Conservation (phyloP, 2,888 invertebrate genomes). For the Habrosyne pyritoides region DNA sequence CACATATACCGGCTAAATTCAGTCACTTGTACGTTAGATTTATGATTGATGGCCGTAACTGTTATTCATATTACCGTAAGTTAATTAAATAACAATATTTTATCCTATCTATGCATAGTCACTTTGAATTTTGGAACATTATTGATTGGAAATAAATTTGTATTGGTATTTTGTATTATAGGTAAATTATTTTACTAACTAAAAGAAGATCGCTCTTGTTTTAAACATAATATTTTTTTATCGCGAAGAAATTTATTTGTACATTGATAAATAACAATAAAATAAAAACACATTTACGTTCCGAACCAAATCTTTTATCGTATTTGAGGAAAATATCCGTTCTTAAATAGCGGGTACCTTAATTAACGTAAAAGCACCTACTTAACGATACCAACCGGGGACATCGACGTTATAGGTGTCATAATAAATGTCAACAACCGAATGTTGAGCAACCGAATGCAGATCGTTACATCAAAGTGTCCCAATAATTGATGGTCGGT, state of each 20-base stretch:
- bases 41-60: constrained; percentile 9
- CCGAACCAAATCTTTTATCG: background rate
- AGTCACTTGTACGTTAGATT: background rate
- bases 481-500: constrained; percentile 23
- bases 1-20: background rate
- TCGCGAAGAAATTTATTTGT: background rate
- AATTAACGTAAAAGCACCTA: constrained; percentile 3
- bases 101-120: background rate
- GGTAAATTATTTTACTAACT: no score
- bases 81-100: background rate
- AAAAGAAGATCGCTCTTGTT: no score
- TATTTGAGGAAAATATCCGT: background rate
- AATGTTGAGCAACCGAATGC: constrained; percentile 8
- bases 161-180: no score
- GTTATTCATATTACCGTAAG: background rate
- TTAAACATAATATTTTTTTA: background rate
- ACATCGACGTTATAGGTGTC: constrained; percentile 13
- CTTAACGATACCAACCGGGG: background rate
- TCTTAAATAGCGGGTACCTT: background rate
- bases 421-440: constrained; percentile 16
- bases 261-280: background rate
- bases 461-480: constrained; percentile 12
- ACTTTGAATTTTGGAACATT: background rate
- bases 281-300: constrained; percentile 5
- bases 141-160: background rate